A percentile compares a stretch with the other conserved stretches of the same genome.
Evolutionary conservation across 1,140 invertebrate species (phyloP).

Genomic region (Phenacoccus solenopsis): DNA sequence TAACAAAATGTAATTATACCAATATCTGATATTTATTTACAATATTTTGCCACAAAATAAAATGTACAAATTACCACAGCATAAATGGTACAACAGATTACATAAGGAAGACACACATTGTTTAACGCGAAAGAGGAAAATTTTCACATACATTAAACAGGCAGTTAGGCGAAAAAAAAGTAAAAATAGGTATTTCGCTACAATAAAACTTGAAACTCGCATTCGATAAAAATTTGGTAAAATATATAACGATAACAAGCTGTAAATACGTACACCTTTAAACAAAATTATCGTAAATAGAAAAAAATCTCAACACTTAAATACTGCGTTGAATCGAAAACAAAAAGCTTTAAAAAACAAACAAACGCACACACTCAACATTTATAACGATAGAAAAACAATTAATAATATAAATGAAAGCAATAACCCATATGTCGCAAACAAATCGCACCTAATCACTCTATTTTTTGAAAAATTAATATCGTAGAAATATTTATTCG

Average conservation of each 20-base stretch:
- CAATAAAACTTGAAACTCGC: neutral
- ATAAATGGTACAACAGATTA: neutral
- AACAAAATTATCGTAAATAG: too few relatives aligned
- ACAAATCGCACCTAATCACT: too few relatives aligned
- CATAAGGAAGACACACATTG: constrained; percentile 1
- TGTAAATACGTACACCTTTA: neutral
- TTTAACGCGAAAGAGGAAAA: neutral
- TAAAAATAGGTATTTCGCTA: neutral
- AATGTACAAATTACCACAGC: neutral
- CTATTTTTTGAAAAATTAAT: too few relatives aligned
- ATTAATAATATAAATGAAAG: too few relatives aligned
- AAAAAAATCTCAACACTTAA: too few relatives aligned
- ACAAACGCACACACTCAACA: too few relatives aligned
- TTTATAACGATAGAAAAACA: too few relatives aligned
- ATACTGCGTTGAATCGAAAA: too few relatives aligned
- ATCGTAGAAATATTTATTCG: too few relatives aligned
- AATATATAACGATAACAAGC: neutral
- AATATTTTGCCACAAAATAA: neutral
- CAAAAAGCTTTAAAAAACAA: too few relatives aligned
- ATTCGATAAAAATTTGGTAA: neutral
- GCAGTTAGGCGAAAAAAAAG: neutral
- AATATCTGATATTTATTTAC: neutral
- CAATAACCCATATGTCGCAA: too few relatives aligned
- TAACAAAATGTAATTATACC: neutral
- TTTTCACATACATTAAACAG: neutral